phyloP scores from a whole-genome alignment of 2,113 vertebrate genomes.

The Edolisoma coerulescens region DNA sequence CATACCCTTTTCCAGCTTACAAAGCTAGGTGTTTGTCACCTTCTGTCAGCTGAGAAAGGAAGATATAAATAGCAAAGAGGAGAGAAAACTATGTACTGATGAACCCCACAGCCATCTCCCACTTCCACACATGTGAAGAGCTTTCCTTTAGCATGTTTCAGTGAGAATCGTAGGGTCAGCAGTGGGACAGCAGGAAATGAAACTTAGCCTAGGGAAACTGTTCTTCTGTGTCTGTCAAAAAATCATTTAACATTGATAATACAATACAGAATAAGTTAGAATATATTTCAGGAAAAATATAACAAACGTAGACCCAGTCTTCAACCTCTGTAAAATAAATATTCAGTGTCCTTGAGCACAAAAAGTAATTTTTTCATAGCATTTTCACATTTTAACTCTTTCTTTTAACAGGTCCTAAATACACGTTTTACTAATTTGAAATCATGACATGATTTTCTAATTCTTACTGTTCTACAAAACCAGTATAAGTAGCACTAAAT shows the following conservation, averaged over 20 bases:
- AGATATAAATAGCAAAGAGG: background rate
- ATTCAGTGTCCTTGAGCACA: background rate
- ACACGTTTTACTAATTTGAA: conserved; percentile 67
- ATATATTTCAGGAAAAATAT: background rate
- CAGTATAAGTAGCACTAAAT: conserved; percentile 64
- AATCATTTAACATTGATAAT: background rate
- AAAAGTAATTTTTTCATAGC: conserved; percentile 13
- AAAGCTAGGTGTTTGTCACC: background rate
- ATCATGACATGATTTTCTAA: conserved; percentile 62
- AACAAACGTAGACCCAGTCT: background rate
- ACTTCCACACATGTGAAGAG: background rate
- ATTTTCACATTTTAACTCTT: conserved; percentile 53
- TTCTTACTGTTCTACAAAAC: conserved; percentile 64
- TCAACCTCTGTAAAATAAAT: conserved; percentile 15
- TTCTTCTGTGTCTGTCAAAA: background rate
- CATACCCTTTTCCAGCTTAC: background rate
- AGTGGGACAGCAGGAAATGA: background rate
- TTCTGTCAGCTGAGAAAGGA: background rate
- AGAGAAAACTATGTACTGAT: background rate
- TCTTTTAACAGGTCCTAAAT: conserved; percentile 66
- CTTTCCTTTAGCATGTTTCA: background rate
- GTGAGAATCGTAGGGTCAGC: background rate
- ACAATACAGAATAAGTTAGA: background rate
- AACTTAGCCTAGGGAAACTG: background rate
- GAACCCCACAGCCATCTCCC: background rate